Conservation (phyloP, 1,140 invertebrate species). For the Phocides pigmalion region DNA sequence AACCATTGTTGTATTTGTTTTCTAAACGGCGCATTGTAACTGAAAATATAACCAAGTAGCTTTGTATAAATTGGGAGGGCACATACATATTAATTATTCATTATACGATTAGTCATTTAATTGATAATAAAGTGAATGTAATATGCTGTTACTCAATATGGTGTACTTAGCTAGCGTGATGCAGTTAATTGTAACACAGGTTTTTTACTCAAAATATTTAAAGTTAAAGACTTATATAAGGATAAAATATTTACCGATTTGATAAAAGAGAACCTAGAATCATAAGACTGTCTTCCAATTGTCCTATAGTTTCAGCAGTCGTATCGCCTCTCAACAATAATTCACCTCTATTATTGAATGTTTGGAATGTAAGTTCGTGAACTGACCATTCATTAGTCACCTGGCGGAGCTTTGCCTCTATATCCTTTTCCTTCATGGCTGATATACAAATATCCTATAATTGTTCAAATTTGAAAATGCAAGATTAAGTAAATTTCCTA, state of each 20-base stretch:
- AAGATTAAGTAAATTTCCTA: no score
- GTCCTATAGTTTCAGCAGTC: constrained; percentile 96
- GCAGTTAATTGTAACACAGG: no score
- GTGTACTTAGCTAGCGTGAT: no score
- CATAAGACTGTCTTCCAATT: constrained; percentile 98
- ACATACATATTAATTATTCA: no score
- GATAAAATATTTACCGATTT: constrained; percentile 86
- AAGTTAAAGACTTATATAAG: no score
- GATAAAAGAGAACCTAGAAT: constrained; percentile 96
- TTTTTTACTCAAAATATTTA: no score
- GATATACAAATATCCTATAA: constrained; percentile 97
- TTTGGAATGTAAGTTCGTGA: constrained; percentile 96
- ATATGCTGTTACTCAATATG: no score
- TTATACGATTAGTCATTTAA: no score
- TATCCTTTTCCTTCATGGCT: constrained; percentile 98
- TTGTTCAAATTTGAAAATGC: neutral
- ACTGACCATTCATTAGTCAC: constrained; percentile 98
- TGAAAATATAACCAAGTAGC: constrained; percentile 60
- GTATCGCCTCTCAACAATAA: constrained; percentile 95
- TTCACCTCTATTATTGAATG: constrained; percentile 97
- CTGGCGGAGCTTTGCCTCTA: constrained; percentile 97
- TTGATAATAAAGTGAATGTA: no score
- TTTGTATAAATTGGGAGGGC: neutral
- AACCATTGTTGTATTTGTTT: constrained; percentile 99
- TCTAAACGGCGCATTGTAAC: constrained; percentile 98